A percentile compares a stretch with the other conserved stretches of the same genome.
phyloP scores from a whole-genome alignment of 2,888 invertebrate genomes.

The Mesoligia furuncula region DNA sequence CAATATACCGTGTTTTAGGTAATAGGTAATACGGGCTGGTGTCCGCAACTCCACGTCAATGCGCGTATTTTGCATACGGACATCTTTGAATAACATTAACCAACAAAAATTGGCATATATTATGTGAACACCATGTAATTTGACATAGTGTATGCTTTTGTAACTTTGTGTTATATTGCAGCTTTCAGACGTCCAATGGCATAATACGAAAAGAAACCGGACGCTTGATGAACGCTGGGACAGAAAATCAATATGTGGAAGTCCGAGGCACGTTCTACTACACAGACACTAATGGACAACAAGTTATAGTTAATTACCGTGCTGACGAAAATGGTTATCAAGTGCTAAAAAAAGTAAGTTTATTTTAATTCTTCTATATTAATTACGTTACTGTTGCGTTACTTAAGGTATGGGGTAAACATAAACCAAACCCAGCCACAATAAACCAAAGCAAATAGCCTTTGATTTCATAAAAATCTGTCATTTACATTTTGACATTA shows the following conservation, averaged over 20 bases:
- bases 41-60: neutral
- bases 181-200: slow-evolving; percentile 93
- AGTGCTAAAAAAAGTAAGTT: slow-evolving; percentile 15
- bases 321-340: slow-evolving; percentile 55
- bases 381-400: neutral
- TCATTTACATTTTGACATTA: neutral
- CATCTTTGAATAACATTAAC: neutral
- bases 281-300: slow-evolving; percentile 67
- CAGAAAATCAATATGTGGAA: slow-evolving; percentile 67
- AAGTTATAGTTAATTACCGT: slow-evolving; percentile 63
- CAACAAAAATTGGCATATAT: neutral
- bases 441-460: neutral
- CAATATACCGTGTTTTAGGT: no score
- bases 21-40: no score
- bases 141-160: neutral
- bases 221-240: slow-evolving; percentile 78
- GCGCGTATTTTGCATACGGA: neutral
- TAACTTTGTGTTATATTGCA: slow-evolving; percentile 69
- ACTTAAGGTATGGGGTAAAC: neutral
- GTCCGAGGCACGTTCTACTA: slow-evolving; percentile 74
- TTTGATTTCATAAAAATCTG: neutral
- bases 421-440: neutral
- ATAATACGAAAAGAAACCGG: slow-evolving; percentile 91
- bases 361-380: neutral
- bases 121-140: neutral